These are phyloP conservation scores for Boleophthalmus pectinirostris DNA, from an alignment of 2,113 vertebrate species.

Conservation along the genomic window DNA sequence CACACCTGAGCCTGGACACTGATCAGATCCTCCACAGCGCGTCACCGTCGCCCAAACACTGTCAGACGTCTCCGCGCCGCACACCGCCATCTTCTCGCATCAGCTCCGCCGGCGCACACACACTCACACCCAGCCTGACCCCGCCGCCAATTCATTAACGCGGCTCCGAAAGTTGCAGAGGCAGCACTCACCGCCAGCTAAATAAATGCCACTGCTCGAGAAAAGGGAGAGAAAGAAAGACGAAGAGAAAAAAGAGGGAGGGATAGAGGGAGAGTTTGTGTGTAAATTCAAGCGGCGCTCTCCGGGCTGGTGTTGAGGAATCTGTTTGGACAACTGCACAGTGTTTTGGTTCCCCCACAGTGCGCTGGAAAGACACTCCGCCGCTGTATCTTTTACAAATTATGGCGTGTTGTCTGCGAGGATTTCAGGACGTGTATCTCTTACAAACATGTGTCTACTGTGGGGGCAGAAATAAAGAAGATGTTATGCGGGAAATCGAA, in stretches of 20 bases:
- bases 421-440: conserved; percentile 49
- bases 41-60: conserved; percentile 40
- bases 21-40: conserved; percentile 28
- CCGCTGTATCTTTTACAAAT: conserved; percentile 80
- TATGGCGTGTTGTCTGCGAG: conserved; percentile 69
- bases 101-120: conserved; percentile 38
- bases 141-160: conserved; percentile 76
- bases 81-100: conserved; percentile 58
- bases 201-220: conserved; percentile 67
- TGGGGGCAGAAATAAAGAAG: conserved; percentile 13
- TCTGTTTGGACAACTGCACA: conserved; percentile 82
- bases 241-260: conserved; percentile 26
- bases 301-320: conserved; percentile 53
- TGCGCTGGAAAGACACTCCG: conserved; percentile 72
- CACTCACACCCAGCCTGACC: conserved; percentile 64
- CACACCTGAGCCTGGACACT: conserved; percentile 7
- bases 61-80: conserved; percentile 46
- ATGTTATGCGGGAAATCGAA: neutral
- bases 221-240: conserved; percentile 37
- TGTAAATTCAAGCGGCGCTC: conserved; percentile 57
- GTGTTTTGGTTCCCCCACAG: conserved; percentile 78
- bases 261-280: conserved; percentile 35
- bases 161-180: conserved; percentile 74
- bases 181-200: conserved; percentile 74
- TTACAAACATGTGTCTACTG: conserved; percentile 48